Base-by-base conservation (phyloP, 2,888 invertebrate species). In the Seira musarum region DNA sequence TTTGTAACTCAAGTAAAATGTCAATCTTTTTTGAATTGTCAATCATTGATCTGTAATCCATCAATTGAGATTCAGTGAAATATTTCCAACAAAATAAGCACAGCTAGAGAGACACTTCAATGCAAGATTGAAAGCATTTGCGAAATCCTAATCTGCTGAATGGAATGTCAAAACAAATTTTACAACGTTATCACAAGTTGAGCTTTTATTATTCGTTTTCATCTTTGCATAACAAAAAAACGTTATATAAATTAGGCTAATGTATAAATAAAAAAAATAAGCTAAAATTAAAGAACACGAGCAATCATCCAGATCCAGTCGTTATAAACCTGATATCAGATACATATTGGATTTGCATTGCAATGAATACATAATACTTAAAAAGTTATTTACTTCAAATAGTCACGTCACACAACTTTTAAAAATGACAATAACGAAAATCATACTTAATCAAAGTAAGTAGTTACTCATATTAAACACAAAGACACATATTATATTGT, bases 171-270 rank as follows among this genome's bases (percentile, higher is more conserved):
- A 60, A 8, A n/a, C 5, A 8, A 8, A 25, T 66, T 71, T 71
- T 73, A 66, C 60, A 40, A 40, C 40, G 13, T 61, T 78, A 78
- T 78, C 78, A 78, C 78, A 78, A 78, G 66, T 78, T 78, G 78
- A 78, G 78, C 78, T 72, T 76, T 78, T 68, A 68, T 68, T 68
- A 40, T 40, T 40, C 40, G 6, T 40, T n/a, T n/a, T 40, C 40
- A 8, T 40, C 13, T 40, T 40, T 40, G 40, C 6, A 40, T 40
- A 40, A 40, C 40, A 40, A 40, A 40, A 8, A n/a, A 40, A 40
- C 40, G 6, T 8, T 13, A 40, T 8, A 13, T 13, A 40, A 40
- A 40, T 40, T 40, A 40, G 6, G n/a, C 40, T 40, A 40, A 40
- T 40, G 40, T 40, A 40, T 13, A 40, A 40, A 40, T 13, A 8